Percentiles rank a stretch among this genome's conserved stretches.
Evolutionary conservation across 2,113 vertebrate genomes (phyloP).

Genomic region (Morone saxatilis): DNA sequence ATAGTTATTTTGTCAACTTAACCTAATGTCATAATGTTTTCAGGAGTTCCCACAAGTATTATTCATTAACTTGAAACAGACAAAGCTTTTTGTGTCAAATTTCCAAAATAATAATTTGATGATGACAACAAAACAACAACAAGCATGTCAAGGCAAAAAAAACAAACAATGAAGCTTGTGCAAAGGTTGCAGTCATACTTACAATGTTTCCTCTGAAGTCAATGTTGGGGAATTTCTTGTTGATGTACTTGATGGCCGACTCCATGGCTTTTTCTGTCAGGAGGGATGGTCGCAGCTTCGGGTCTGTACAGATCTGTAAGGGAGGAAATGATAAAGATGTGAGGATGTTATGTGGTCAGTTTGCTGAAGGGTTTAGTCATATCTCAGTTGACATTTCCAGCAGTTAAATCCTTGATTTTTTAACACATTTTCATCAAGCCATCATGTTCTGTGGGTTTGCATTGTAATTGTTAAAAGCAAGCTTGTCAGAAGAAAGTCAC

Average conservation of each 20-base stretch:
- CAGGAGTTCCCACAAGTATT: not conserved
- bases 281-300: slow-evolving; percentile 85
- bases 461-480: not conserved
- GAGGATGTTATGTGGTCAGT: not conserved
- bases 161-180: accelerated
- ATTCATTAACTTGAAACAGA: not conserved
- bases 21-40: not conserved
- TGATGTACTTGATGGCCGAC: slow-evolving; percentile 91
- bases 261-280: slow-evolving; percentile 91
- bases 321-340: slow-evolving; percentile 2
- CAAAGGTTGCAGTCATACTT: slow-evolving; percentile 50
- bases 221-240: slow-evolving; percentile 93
- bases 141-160: not conserved
- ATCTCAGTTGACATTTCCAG: not conserved
- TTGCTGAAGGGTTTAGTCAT: not conserved
- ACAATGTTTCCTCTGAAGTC: slow-evolving; percentile 91
- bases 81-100: not conserved
- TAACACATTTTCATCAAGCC: not conserved
- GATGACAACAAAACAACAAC: not conserved
- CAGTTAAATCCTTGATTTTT: not conserved
- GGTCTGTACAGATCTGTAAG: slow-evolving; percentile 87
- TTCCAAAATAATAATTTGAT: not conserved
- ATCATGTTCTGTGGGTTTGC: not conserved
- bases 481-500: not conserved
- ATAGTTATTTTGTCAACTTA: not conserved